Base-by-base conservation (phyloP, 2,888 invertebrate genomes). In the Nomada fabriciana region DNA sequence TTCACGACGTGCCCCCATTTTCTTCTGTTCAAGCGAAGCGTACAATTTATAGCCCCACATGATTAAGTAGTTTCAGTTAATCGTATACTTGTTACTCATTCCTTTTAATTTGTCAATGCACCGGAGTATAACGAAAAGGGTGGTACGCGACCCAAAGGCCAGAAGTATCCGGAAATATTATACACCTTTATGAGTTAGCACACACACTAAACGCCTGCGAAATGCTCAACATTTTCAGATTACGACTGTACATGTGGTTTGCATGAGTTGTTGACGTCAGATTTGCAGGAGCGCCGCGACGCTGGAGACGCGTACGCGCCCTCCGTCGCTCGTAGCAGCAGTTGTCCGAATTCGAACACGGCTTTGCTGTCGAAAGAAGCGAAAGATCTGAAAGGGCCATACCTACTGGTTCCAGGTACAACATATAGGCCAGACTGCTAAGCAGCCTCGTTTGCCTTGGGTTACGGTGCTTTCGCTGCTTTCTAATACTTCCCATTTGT, bases 351-450 rank as follows among this genome's bases (percentile, higher is more conserved):
- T 88, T 91, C 94, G 82, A 94, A 93, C 89, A 93, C 94, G 82
- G 91, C 93, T 60, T 91, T 93, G 75, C 91, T 94, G 67, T 93
- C 92, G 83, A 94, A 92, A 92, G 93, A 94, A 85, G 91, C 94
- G 72, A 94, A 94, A 92, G 95, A 94, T 91, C 94, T 94, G 89
- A 95, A 95, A 93, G 95, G 95, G 91, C 95, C 95, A 84, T 95
- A 95, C 93, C 94, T 95, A 90, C 94, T 95, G 88, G 94, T 95
- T 92, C 94, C 95, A 95, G 95, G 95, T 95, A 94, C 94, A 94
- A 91, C 79, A 88, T 91, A 63, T 92, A 36, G 91, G 92, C 91
- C 91, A 93, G 90, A 86, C 71, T 25, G 89, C 89, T 84, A 67
- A 67, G 57, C 65, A 68, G 65, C 63, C 63, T 53, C 20, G 9